phyloP scores from a whole-genome alignment of 2,888 invertebrate genomes.

The Junonia oenone region DNA sequence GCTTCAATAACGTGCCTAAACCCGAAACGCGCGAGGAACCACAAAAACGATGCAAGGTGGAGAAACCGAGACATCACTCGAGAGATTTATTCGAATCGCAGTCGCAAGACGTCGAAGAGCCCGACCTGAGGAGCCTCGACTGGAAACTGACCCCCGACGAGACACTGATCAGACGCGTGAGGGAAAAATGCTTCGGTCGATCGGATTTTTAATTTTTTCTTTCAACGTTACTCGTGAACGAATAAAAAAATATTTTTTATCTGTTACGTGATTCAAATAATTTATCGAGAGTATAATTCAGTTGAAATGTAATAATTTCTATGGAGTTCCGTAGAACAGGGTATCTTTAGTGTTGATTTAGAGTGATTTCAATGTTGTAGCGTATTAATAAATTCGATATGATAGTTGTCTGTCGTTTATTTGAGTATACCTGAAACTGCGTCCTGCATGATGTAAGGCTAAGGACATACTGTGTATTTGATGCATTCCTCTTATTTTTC shows the following conservation, averaged over 20 bases:
- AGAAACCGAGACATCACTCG: slow-evolving; percentile 48
- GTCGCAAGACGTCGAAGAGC: slow-evolving; percentile 53
- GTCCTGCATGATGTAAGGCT: not conserved
- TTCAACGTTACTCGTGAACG: not conserved
- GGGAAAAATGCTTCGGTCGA: slow-evolving; percentile 59
- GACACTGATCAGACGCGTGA: slow-evolving; percentile 54
- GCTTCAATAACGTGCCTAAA: slow-evolving; percentile 28
- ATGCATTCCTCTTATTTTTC: not conserved
- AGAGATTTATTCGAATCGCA: slow-evolving; percentile 65
- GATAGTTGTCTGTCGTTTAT: not conserved
- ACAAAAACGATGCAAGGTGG: slow-evolving; percentile 32
- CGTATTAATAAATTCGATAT: slow-evolving; percentile 4
- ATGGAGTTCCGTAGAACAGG: slow-evolving; percentile 60
- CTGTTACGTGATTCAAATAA: slow-evolving; percentile 13
- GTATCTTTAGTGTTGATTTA: slow-evolving; percentile 41
- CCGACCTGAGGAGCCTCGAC: slow-evolving; percentile 42
- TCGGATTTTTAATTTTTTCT: slow-evolving; percentile 46
- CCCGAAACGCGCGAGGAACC: slow-evolving; percentile 28
- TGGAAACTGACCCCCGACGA: slow-evolving; percentile 62
- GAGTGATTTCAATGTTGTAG: slow-evolving; percentile 12
- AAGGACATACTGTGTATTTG: not conserved
- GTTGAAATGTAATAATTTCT: slow-evolving; percentile 36
- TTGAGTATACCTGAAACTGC: not conserved
- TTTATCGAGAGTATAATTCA: slow-evolving; percentile 34
- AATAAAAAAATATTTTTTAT: slow-evolving; percentile 29